Evolutionary conservation across 35 echinoderm and acorn worm genomes (phyloP).

Genomic region (Antedon bifida): DNA sequence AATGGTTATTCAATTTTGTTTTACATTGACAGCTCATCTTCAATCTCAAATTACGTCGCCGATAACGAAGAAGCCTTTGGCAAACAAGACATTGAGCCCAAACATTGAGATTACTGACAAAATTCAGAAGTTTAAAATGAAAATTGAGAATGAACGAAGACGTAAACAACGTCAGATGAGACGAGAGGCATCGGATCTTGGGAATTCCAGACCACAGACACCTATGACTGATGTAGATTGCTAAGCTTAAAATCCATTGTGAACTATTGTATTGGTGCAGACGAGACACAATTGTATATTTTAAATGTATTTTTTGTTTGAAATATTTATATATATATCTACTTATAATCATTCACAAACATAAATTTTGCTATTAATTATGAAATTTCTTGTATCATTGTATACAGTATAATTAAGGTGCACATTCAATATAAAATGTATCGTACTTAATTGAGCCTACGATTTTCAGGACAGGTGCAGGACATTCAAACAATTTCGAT

Average conservation of each 20-base stretch:
- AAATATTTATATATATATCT: no score
- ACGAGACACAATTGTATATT: no score
- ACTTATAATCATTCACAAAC: not conserved
- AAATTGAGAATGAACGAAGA: not conserved
- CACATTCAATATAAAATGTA: no score
- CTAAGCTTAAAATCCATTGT: no score
- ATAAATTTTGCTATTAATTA: slow-evolving; percentile 93
- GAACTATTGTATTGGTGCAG: no score
- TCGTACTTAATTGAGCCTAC: no score
- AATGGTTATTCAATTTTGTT: no score
- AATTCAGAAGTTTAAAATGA: not conserved
- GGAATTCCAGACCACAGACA: not conserved
- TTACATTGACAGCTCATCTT: not conserved
- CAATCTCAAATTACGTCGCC: not conserved
- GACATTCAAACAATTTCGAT: no score
- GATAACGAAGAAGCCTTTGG: not conserved
- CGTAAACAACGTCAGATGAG: not conserved
- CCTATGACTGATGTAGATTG: not conserved
- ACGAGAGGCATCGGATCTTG: not conserved
- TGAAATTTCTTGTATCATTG: no score
- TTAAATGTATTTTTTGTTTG: no score
- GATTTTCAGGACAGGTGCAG: no score
- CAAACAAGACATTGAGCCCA: not conserved
- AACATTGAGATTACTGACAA: not conserved
- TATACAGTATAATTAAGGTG: no score